Evolutionary conservation across 2,113 vertebrate species (phyloP).

Genomic region (Naja naja): DNA sequence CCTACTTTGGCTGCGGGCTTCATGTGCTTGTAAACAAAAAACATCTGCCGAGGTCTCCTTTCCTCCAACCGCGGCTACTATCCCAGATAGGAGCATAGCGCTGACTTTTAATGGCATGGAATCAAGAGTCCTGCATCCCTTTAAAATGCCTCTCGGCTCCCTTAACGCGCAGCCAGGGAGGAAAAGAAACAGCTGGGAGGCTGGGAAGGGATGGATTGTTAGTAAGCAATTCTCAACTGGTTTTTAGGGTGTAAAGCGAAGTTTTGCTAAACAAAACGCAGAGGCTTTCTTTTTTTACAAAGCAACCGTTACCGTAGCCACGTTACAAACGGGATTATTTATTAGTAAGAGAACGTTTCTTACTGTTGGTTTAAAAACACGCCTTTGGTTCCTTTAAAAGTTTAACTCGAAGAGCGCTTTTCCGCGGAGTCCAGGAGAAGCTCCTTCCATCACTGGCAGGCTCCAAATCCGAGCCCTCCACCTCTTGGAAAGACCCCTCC

Average conservation of each 20-base stretch:
- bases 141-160: neutral
- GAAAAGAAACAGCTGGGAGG: neutral
- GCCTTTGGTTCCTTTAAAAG: neutral
- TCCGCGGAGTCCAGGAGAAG: neutral
- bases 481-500: neutral
- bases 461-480: neutral
- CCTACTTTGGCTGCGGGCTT: neutral
- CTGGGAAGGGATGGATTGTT: neutral
- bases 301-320: neutral
- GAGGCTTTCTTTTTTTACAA: neutral
- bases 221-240: neutral
- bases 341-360: neutral
- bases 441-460: neutral
- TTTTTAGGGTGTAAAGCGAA: neutral
- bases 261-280: neutral
- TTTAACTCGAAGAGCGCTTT: neutral
- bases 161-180: neutral
- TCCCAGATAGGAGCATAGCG: slow-evolving; percentile 5
- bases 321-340: neutral
- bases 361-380: neutral
- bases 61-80: neutral
- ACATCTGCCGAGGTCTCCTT: neutral
- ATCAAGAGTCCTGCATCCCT: neutral
- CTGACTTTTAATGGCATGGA: slow-evolving; percentile 10
- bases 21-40: neutral